phyloP scores from a whole-genome alignment of 2,113 vertebrate genomes.

The Carettochelys insculpta region DNA sequence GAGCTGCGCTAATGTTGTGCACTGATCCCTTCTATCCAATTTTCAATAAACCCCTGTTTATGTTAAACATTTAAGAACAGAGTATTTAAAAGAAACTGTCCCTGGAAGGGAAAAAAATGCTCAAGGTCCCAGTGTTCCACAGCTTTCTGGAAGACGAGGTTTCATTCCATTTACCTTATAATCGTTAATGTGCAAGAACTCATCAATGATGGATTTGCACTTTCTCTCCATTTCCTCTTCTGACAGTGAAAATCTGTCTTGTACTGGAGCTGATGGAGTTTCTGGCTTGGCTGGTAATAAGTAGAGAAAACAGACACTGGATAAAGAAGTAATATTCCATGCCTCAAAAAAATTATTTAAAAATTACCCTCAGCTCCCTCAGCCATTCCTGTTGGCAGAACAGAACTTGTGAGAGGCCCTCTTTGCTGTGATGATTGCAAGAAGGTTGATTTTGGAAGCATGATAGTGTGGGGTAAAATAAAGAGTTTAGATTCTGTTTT shows the following conservation, averaged over 20 bases:
- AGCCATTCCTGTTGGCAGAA: neutral
- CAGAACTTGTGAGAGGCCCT: neutral
- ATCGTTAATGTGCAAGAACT: constrained; percentile 98
- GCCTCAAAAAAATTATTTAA: neutral
- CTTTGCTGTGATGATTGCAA: neutral
- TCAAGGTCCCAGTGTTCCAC: neutral
- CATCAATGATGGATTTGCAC: constrained; percentile 94
- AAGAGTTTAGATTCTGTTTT: neutral
- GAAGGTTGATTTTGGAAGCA: neutral
- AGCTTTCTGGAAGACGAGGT: neutral
- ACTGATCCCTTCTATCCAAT: neutral
- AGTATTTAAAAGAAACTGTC: neutral
- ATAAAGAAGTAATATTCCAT: neutral
- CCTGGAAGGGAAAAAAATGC: neutral
- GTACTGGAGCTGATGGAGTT: constrained; percentile 62
- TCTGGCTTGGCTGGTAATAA: constrained; percentile 83
- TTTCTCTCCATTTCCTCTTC: constrained; percentile 93
- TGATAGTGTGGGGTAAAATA: neutral
- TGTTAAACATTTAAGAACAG: neutral
- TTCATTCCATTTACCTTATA: constrained; percentile 84
- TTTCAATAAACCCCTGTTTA: rapidly evolving
- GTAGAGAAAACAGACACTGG: neutral
- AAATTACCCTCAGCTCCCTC: neutral
- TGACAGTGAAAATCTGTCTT: constrained; percentile 80
- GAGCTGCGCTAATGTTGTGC: neutral